A percentile compares a stretch with the other conserved stretches of the same genome.
Conservation (phyloP, 1,140 invertebrate genomes). For the Belonocnema kinseyi region DNA sequence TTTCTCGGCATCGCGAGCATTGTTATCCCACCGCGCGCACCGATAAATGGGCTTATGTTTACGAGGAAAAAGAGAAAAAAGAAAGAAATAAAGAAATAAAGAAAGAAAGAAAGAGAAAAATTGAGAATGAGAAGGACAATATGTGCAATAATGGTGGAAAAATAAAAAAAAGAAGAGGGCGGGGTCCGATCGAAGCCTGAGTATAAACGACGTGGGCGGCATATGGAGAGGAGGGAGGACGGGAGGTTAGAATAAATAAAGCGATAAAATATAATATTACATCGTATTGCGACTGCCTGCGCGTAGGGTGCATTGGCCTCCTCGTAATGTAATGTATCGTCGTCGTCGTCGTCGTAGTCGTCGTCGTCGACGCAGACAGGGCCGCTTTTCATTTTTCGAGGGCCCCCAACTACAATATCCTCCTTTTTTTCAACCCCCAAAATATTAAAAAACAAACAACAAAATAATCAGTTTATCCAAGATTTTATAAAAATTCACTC, state of each 20-base stretch:
- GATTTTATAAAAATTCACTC: no score
- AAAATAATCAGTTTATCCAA: no score
- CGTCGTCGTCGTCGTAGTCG: constrained; percentile 47
- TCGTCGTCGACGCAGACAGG: constrained; percentile 44
- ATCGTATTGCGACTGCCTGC: constrained; percentile 60
- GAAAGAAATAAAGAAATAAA: no score
- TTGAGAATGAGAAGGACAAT: constrained; percentile 17
- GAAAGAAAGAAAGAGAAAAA: no score
- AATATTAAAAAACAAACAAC: no score
- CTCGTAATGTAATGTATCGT: constrained; percentile 57
- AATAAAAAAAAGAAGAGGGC: constrained; percentile 14
- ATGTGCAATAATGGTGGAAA: constrained; percentile 23
- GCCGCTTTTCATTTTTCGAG: constrained; percentile 34
- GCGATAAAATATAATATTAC: constrained; percentile 73
- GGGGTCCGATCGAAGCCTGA: constrained; percentile 53
- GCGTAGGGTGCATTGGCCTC: constrained; percentile 74
- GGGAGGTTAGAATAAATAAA: constrained; percentile 70
- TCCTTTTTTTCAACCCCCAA: no score
- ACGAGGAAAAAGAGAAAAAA: not conserved
- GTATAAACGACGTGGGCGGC: constrained; percentile 57
- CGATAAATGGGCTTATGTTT: constrained; percentile 26
- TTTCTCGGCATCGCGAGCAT: constrained; percentile 16
- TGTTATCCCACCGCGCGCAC: not conserved
- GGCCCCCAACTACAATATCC: not conserved
- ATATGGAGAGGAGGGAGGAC: constrained; percentile 46